Conservation (phyloP, 2,797 vertebrate species). For the Jordanella pulchra region DNA sequence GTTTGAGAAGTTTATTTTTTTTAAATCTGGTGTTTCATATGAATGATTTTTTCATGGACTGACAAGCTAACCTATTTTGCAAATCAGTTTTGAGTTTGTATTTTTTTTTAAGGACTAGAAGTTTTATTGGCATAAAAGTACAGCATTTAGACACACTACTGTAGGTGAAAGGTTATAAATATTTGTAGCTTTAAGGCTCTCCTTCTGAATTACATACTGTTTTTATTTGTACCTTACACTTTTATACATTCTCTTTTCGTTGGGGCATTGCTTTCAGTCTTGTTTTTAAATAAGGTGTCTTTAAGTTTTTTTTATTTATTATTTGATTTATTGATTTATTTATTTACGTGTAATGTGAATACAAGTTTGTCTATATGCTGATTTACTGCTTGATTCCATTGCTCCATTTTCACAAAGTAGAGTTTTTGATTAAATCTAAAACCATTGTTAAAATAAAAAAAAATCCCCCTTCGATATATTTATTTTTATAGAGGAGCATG, state of each 20-base stretch:
- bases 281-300: neutral
- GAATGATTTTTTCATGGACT: neutral
- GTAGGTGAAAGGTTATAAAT: neutral
- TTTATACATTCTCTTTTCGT: neutral
- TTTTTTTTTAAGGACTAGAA: neutral
- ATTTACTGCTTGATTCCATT: neutral
- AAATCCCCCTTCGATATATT: slow-evolving; percentile 19
- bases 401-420: neutral
- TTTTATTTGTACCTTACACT: neutral
- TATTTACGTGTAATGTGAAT: neutral
- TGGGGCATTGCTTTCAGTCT: neutral
- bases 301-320: neutral
- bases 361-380: neutral
- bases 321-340: no score
- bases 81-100: neutral
- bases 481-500: slow-evolving; percentile 33
- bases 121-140: neutral
- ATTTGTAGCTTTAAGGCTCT: no score
- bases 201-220: no score
- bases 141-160: neutral
- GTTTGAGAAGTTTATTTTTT: neutral
- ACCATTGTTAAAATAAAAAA: neutral
- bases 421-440: neutral
- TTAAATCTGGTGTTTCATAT: neutral
- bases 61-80: no score